phyloP scores from a whole-genome alignment of 2,888 invertebrate genomes.

The Schizaphis graminum region DNA sequence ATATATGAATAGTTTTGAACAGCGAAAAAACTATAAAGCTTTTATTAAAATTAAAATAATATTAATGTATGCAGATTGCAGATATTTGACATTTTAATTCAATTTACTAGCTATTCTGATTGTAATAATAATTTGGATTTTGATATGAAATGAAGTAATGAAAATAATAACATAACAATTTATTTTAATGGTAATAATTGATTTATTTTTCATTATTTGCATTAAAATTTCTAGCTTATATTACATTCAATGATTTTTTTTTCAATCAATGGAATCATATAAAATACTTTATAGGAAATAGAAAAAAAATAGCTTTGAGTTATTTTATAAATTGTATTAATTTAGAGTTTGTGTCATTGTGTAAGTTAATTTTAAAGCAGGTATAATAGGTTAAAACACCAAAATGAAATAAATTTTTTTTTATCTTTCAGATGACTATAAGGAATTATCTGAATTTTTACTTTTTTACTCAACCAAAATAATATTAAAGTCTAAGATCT shows the following conservation, averaged over 20 bases:
- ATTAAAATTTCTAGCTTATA: neutral
- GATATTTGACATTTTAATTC: neutral
- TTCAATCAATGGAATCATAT: neutral
- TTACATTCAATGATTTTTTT: neutral
- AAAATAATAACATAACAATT: neutral
- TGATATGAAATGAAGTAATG: neutral
- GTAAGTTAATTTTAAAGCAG: neutral
- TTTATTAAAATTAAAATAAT: neutral
- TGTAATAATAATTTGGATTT: neutral
- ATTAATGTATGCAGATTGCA: neutral
- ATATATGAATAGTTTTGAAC: too few relatives aligned
- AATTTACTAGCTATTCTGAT: neutral
- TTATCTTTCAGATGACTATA: neutral
- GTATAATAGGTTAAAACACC: neutral
- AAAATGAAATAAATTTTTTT: neutral
- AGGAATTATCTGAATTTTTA: neutral
- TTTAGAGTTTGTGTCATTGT: neutral
- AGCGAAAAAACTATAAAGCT: neutral
- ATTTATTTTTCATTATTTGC: neutral
- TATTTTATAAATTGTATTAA: too few relatives aligned
- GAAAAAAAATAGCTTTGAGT: too few relatives aligned
- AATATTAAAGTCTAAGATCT: neutral
- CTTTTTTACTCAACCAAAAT: neutral
- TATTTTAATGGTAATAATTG: neutral
- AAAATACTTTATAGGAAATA: neutral